These are phyloP conservation scores for Melanotus villosus DNA, from an alignment of 2,888 invertebrate species.

Conservation along the genomic window DNA sequence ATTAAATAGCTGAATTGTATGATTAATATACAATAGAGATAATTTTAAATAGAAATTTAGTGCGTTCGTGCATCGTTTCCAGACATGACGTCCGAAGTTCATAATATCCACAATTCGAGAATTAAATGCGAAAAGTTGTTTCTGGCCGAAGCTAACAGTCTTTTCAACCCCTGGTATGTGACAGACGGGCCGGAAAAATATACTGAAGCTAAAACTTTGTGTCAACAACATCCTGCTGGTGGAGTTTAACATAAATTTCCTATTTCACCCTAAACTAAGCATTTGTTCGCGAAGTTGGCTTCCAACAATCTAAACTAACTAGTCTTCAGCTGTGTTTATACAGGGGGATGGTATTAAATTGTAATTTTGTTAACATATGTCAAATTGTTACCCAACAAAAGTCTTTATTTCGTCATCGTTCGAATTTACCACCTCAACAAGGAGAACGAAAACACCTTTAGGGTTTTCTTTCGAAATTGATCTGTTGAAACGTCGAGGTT, in stretches of 20 bases:
- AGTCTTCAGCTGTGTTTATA: slow-evolving; percentile 58
- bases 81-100: slow-evolving; percentile 30
- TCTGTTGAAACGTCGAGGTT: slow-evolving; percentile 9
- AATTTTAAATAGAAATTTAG: background rate
- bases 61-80: slow-evolving; percentile 12
- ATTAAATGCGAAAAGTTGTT: slow-evolving; percentile 43
- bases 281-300: slow-evolving; percentile 61
- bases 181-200: slow-evolving; percentile 57
- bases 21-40: slow-evolving; percentile 3
- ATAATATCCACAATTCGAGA: slow-evolving; percentile 30
- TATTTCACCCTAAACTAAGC: slow-evolving; percentile 62
- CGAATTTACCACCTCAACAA: background rate
- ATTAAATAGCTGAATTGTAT: no score
- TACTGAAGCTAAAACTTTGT: slow-evolving; percentile 59
- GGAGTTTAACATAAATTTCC: slow-evolving; percentile 63
- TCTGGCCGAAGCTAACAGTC: slow-evolving; percentile 36
- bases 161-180: slow-evolving; percentile 50
- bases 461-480: slow-evolving; percentile 1
- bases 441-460: background rate
- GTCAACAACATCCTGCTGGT: slow-evolving; percentile 61
- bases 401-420: slow-evolving; percentile 16
- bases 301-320: slow-evolving; percentile 59
- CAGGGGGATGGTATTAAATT: slow-evolving; percentile 43
- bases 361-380: slow-evolving; percentile 42
- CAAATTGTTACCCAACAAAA: slow-evolving; percentile 22